These are phyloP conservation scores for Tenthredo mesomela DNA, from an alignment of 2,888 invertebrate genomes.

Conservation along the genomic window DNA sequence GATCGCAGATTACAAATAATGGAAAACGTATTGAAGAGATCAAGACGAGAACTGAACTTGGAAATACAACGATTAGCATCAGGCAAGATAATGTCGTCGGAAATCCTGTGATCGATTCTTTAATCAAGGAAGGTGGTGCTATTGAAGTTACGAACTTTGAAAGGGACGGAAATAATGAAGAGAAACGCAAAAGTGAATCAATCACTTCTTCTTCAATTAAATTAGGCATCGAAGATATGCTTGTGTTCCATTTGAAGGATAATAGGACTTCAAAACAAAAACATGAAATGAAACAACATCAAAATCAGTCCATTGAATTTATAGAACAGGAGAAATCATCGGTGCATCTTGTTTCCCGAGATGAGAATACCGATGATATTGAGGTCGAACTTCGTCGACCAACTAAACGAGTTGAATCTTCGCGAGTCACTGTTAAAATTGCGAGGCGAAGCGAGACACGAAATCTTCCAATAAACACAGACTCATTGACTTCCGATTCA, in stretches of 20 bases:
- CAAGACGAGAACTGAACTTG: neutral
- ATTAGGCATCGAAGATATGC: conserved; percentile 39
- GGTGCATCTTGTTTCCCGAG: neutral
- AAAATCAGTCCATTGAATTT: conserved; percentile 6
- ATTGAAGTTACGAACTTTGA: neutral
- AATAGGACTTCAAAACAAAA: neutral
- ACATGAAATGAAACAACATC: neutral
- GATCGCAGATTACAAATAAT: conserved; percentile 6
- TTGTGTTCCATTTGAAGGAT: conserved; percentile 32
- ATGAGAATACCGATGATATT: neutral
- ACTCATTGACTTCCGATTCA: neutral
- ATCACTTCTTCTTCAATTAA: neutral
- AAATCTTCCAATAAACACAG: neutral
- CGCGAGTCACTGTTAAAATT: neutral
- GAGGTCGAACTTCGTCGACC: neutral
- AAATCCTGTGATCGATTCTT: neutral
- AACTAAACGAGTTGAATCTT: neutral
- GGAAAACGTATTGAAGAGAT: conserved; percentile 16
- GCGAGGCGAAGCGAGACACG: neutral
- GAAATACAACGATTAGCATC: conserved; percentile 9
- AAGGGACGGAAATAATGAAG: neutral
- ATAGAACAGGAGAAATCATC: conserved; percentile 41
- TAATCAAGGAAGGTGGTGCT: neutral
- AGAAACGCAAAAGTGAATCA: neutral
- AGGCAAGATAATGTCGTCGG: neutral